phyloP scores from a whole-genome alignment of 2,113 vertebrate genomes.

The Leptobrachium ailaonicum region DNA sequence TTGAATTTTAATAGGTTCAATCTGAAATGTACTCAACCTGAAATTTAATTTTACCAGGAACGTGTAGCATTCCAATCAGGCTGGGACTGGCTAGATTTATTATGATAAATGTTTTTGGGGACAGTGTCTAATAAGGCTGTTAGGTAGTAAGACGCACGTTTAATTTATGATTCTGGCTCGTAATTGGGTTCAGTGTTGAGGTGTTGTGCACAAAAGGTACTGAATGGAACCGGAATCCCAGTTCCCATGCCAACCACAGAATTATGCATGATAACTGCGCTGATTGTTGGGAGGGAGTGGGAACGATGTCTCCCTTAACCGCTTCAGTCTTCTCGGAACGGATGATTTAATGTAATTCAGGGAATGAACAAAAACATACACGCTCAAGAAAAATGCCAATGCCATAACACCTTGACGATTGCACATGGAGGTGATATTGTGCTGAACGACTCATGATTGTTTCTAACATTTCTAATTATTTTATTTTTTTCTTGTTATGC shows the following conservation, averaged over 20 bases:
- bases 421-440: too few species aligned
- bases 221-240: conserved; percentile 38
- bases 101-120: conserved; percentile 53
- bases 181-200: conserved; percentile 51
- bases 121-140: conserved; percentile 31
- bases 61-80: conserved; percentile 47
- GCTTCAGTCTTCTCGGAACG: conserved; percentile 26
- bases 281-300: conserved; percentile 47
- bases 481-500: too few species aligned
- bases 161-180: conserved; percentile 44
- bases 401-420: conserved; percentile 20
- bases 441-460: too few species aligned
- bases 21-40: conserved; percentile 58
- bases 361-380: conserved; percentile 20
- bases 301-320: conserved; percentile 42
- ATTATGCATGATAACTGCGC: conserved; percentile 47
- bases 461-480: too few species aligned
- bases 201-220: conserved; percentile 44
- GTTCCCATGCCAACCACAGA: conserved; percentile 46
- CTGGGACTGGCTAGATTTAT: conserved; percentile 50
- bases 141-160: conserved; percentile 34
- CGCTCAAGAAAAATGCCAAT: conserved; percentile 16
- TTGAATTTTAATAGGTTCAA: conserved; percentile 62
- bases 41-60: conserved; percentile 58
- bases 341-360: conserved; percentile 44